A percentile compares a stretch with the other conserved stretches of the same genome.
phyloP scores from a whole-genome alignment of 2,113 vertebrate species.

The Zosterops japonicus region DNA sequence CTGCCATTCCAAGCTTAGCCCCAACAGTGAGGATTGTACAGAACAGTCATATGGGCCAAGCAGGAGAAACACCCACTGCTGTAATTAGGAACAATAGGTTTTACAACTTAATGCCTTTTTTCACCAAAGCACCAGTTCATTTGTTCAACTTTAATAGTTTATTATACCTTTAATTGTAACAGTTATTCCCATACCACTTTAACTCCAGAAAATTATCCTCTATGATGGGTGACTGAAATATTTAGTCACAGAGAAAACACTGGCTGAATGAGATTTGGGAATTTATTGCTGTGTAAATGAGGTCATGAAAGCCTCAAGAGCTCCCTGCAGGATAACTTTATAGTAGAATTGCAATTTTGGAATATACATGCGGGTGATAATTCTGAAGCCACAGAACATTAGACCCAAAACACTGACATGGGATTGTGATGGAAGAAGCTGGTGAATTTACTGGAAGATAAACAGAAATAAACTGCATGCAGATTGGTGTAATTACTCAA shows the following conservation, averaged over 20 bases:
- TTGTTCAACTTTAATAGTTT: slow-evolving; percentile 15
- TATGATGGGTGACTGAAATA: neutral
- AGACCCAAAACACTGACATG: neutral
- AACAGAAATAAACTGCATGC: neutral
- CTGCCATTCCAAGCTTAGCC: neutral
- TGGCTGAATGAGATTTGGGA: slow-evolving; percentile 9
- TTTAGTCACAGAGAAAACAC: neutral
- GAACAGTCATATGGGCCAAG: neutral
- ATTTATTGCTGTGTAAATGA: slow-evolving; percentile 3
- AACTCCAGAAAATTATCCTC: neutral
- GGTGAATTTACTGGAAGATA: neutral
- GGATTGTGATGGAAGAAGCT: neutral
- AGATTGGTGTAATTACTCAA: neutral
- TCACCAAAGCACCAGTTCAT: neutral
- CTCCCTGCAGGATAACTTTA: slow-evolving; percentile 12
- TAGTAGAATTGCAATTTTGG: neutral
- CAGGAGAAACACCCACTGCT: neutral
- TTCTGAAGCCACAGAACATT: slow-evolving; percentile 20
- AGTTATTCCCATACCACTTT: neutral
- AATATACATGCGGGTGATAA: neutral
- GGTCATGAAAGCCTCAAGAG: slow-evolving; percentile 11
- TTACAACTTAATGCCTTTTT: neutral
- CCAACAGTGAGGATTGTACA: neutral
- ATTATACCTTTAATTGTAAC: slow-evolving; percentile 17
- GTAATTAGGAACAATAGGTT: neutral